phyloP scores from a whole-genome alignment of 2,113 vertebrate species.

The Macaca nemestrina region DNA sequence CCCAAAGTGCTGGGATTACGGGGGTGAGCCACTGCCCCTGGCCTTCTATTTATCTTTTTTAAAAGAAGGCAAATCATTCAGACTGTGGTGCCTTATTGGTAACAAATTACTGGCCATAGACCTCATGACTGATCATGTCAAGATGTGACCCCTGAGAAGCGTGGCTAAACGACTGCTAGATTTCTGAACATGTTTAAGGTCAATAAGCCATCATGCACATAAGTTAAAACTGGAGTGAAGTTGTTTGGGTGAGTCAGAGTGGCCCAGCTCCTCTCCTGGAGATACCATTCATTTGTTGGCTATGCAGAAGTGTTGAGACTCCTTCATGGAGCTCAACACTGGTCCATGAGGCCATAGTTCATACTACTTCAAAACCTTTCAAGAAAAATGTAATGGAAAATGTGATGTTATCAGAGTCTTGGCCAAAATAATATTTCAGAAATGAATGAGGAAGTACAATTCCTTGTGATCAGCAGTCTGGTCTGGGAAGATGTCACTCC shows the following conservation, averaged over 20 bases:
- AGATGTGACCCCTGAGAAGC: background rate
- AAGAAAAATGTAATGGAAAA: background rate
- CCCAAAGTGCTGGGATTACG: too few relatives aligned
- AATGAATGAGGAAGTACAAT: background rate
- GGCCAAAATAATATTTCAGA: slow-evolving; percentile 19
- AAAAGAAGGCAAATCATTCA: background rate
- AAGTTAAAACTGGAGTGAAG: background rate
- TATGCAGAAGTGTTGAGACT: background rate
- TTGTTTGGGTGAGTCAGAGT: background rate
- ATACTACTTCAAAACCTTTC: background rate
- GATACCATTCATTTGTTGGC: background rate
- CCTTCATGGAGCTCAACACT: background rate
- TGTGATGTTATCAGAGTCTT: background rate
- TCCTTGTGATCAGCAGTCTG: background rate
- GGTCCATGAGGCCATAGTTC: background rate
- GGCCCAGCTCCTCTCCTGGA: background rate
- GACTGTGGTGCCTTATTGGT: background rate
- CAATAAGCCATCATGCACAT: background rate
- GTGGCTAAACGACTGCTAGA: background rate
- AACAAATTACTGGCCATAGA: slow-evolving; percentile 14
- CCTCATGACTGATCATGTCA: background rate
- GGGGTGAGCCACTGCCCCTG: too few relatives aligned
- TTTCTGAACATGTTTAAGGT: background rate
- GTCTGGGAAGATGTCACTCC: background rate
- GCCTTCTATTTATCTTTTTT: background rate